A percentile compares a stretch with the other conserved stretches of the same genome.
Evolutionary conservation across 2,888 invertebrate species (phyloP).

Genomic region (Caenorhabditis sp.): DNA sequence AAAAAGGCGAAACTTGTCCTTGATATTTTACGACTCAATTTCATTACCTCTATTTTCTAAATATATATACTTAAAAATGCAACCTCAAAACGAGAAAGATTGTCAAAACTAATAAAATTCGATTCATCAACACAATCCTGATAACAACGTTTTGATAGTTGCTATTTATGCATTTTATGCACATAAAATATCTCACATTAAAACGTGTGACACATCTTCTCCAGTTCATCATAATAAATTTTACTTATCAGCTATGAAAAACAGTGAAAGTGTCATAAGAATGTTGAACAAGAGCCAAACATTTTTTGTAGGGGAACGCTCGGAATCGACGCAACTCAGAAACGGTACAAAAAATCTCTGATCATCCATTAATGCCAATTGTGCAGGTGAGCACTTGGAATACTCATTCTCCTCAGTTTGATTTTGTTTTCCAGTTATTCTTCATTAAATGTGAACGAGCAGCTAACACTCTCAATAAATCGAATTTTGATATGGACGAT

Average conservation of each 20-base stretch:
- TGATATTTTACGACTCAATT: too few relatives aligned
- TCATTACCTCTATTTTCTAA: too few relatives aligned
- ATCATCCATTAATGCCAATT: slow-evolving; percentile 42
- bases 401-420: neutral
- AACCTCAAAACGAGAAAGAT: neutral
- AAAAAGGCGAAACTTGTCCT: too few relatives aligned
- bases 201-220: neutral
- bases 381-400: slow-evolving; percentile 19
- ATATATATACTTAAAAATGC: neutral
- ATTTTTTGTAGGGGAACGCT: neutral
- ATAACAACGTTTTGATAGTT: slow-evolving; percentile 37
- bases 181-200: slow-evolving; percentile 6
- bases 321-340: neutral
- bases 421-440: slow-evolving; percentile 16
- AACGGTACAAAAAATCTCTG: slow-evolving; percentile 11
- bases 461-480: slow-evolving; percentile 8
- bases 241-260: neutral
- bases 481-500: slow-evolving; percentile 35
- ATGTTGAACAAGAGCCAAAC: neutral
- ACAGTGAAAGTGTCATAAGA: neutral
- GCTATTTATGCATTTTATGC: slow-evolving; percentile 22
- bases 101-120: neutral
- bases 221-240: slow-evolving; percentile 14
- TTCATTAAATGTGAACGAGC: slow-evolving; percentile 40
- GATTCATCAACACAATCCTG: slow-evolving; percentile 5